Conservation (phyloP, 2,797 vertebrate species). For the Paramormyrops hopkinsi region DNA sequence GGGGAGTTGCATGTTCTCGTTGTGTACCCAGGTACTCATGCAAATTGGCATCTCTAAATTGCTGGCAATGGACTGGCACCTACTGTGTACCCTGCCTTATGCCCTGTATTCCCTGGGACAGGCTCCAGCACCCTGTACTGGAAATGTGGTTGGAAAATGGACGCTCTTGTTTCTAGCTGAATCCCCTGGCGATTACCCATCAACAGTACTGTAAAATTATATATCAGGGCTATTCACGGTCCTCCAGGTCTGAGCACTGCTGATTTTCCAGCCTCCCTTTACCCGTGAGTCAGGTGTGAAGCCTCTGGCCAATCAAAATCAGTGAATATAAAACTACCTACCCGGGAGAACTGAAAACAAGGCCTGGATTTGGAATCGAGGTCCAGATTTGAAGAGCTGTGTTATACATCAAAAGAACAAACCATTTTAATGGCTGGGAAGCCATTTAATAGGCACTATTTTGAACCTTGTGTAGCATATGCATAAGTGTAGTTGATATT, state of each 20-base stretch:
- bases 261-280: not conserved
- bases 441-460: not conserved
- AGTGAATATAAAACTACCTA: not conserved
- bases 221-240: not conserved
- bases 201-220: not conserved
- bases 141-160: not conserved
- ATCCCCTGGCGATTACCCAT: not conserved
- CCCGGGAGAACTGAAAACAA: not conserved
- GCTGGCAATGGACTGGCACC: not conserved
- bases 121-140: not conserved
- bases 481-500: not conserved
- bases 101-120: not conserved
- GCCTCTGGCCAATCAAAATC: not conserved
- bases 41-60: not conserved
- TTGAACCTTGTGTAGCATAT: not conserved
- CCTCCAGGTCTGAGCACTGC: not conserved
- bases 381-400: not conserved
- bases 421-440: not conserved
- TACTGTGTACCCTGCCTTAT: not conserved
- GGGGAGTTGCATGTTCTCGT: not conserved
- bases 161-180: not conserved
- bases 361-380: not conserved
- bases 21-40: not conserved
- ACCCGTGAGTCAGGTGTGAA: not conserved
- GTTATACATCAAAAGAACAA: not conserved